phyloP scores from a whole-genome alignment of 2,113 vertebrate genomes.

The Benitochromis conjunctus region DNA sequence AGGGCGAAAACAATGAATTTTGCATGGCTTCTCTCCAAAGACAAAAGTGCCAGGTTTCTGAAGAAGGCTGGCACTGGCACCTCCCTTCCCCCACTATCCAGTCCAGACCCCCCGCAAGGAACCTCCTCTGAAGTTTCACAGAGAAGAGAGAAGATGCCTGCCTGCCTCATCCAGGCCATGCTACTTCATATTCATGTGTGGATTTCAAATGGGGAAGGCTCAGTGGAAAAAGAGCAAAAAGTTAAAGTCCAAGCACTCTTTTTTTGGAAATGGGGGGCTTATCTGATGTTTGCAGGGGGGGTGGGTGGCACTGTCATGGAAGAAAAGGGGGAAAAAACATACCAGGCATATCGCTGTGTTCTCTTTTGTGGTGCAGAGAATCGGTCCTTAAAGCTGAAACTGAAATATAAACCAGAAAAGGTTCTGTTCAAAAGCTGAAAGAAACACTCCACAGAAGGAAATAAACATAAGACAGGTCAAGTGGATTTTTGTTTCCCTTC shows the following conservation, averaged over 20 bases:
- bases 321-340: not conserved
- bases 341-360: not conserved
- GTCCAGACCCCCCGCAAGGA: conserved; percentile 60
- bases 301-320: not conserved
- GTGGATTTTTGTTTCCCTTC: not conserved
- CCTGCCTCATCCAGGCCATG: conserved; percentile 19
- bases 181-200: conserved; percentile 63
- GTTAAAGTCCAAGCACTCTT: conserved; percentile 14
- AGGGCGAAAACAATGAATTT: conserved; percentile 58
- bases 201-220: not conserved
- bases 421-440: not conserved
- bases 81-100: conserved; percentile 47
- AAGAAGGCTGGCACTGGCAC: conserved; percentile 31
- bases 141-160: conserved; percentile 40
- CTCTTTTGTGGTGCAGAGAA: not conserved
- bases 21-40: conserved; percentile 53
- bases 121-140: conserved; percentile 55
- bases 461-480: not conserved
- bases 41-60: conserved; percentile 50
- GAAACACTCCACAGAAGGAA: not conserved
- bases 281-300: conserved; percentile 16
- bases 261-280: not conserved
- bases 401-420: not conserved
- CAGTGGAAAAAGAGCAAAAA: conserved; percentile 39
- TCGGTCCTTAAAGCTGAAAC: not conserved